These are phyloP conservation scores for Kryphioiulus occultus DNA, from an alignment of 2,888 invertebrate genomes.

Conservation along the genomic window DNA sequence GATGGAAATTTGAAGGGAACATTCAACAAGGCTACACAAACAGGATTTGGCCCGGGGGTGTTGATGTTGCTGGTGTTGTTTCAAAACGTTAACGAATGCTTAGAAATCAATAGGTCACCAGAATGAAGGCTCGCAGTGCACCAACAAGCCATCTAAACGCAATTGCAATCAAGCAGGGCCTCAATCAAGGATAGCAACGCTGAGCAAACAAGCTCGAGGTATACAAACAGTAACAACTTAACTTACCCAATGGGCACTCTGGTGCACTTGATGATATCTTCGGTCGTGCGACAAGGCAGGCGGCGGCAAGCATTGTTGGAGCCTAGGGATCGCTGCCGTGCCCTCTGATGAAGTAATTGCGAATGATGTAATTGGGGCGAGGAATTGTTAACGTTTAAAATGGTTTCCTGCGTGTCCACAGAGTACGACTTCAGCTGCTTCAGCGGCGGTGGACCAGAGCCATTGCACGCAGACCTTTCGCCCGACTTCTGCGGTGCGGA, in stretches of 20 bases:
- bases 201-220: too few relatives aligned
- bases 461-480: neutral
- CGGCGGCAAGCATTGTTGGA: slow-evolving; percentile 52
- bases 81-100: neutral
- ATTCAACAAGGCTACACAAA: neutral
- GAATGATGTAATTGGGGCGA: slow-evolving; percentile 27
- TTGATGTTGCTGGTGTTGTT: neutral
- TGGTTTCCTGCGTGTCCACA: slow-evolving; percentile 49
- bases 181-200: neutral
- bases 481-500: slow-evolving; percentile 52
- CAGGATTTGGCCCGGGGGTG: neutral
- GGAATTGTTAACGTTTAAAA: slow-evolving; percentile 33
- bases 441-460: slow-evolving; percentile 50
- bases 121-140: neutral
- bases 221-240: neutral
- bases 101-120: neutral
- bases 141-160: neutral
- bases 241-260: slow-evolving; percentile 55
- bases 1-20: too few relatives aligned
- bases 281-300: slow-evolving; percentile 53
- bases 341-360: slow-evolving; percentile 47
- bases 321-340: slow-evolving; percentile 52
- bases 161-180: neutral
- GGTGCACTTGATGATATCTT: slow-evolving; percentile 55
- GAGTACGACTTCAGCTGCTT: slow-evolving; percentile 54